These are phyloP conservation scores for Holacanthus passer DNA, from an alignment of 2,113 vertebrate species.

Conservation along the genomic window DNA sequence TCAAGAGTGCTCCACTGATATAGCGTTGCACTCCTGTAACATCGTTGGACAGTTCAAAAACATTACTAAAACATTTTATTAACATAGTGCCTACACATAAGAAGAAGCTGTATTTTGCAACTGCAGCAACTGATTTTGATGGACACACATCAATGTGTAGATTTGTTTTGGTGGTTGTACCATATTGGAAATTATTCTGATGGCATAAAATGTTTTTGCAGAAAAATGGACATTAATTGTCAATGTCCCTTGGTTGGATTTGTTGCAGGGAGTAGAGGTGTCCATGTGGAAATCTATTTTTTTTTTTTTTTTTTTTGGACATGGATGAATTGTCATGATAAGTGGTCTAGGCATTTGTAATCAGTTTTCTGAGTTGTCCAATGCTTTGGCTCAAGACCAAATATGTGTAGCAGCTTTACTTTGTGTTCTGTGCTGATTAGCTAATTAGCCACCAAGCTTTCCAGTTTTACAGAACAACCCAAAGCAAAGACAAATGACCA, in stretches of 20 bases:
- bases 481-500: background rate
- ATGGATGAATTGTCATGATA: background rate
- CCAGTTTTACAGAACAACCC: background rate
- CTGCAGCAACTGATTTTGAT: too few relatives aligned
- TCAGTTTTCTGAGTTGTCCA: background rate
- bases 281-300: too few relatives aligned
- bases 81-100: background rate
- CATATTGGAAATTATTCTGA: background rate
- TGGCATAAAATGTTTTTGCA: background rate
- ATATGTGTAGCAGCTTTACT: background rate
- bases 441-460: too few relatives aligned
- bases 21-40: too few relatives aligned
- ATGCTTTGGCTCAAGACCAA: background rate
- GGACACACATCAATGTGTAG: too few relatives aligned
- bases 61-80: background rate
- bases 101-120: too few relatives aligned
- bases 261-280: background rate
- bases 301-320: too few relatives aligned
- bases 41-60: too few relatives aligned
- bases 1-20: too few relatives aligned
- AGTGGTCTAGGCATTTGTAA: background rate
- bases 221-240: background rate
- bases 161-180: background rate
- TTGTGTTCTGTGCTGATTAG: background rate
- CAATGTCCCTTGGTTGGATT: background rate